Conservation (phyloP, 1,140 invertebrate genomes). For the Wiebesia pumilae region DNA sequence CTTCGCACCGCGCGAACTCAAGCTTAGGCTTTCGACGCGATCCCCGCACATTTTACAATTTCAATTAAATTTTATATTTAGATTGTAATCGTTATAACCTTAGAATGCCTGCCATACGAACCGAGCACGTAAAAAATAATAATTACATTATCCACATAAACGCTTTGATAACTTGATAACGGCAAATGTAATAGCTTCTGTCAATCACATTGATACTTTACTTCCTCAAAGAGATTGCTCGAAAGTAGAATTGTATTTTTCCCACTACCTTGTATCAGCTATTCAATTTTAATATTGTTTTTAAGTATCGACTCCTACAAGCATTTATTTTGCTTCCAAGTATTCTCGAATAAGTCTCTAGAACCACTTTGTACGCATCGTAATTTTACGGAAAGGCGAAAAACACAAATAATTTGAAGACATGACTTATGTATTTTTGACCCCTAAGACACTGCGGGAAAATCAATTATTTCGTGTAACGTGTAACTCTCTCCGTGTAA, state of each 20-base stretch:
- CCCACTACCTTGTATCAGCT: neutral
- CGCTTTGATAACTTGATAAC: slow-evolving; percentile 3
- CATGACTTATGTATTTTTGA: too few relatives aligned
- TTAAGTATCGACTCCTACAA: neutral
- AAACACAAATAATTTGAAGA: too few relatives aligned
- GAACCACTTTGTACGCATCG: neutral
- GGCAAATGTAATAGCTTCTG: slow-evolving; percentile 17
- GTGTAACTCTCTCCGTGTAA: too few relatives aligned
- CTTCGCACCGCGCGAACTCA: too few relatives aligned
- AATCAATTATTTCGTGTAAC: too few relatives aligned
- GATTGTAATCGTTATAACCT: neutral
- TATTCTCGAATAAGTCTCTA: neutral
- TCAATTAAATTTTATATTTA: neutral
- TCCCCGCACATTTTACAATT: neutral
- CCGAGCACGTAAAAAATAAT: neutral
- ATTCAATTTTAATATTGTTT: neutral
- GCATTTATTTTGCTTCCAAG: neutral
- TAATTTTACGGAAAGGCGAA: neutral
- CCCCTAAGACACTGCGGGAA: too few relatives aligned
- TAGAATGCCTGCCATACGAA: neutral
- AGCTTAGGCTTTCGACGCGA: neutral
- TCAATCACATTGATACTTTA: slow-evolving; percentile 5
- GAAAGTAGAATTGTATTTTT: neutral
- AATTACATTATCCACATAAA: neutral
- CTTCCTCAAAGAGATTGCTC: neutral